A percentile compares a stretch with the other conserved stretches of the same genome.
Evolutionary conservation across 2,888 invertebrate genomes (phyloP).

Genomic region (Campoplex nolae): DNA sequence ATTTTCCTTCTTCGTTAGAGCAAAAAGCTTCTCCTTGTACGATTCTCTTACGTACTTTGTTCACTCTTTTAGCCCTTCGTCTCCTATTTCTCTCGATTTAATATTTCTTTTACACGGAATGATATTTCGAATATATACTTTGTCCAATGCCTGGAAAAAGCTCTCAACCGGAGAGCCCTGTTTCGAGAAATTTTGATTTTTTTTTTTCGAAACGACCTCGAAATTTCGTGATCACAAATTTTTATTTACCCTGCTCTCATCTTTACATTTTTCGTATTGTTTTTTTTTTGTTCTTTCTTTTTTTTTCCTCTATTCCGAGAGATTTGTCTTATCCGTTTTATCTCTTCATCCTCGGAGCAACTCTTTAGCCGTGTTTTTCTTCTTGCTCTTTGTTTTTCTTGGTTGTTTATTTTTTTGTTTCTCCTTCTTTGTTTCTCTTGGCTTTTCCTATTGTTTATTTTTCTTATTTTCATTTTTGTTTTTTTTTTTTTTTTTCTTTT

Average conservation of each 20-base stretch:
- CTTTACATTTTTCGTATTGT: conserved; percentile 16
- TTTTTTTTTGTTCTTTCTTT: conserved; percentile 14
- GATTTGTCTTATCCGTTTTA: conserved; percentile 51
- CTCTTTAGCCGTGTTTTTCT: conserved; percentile 46
- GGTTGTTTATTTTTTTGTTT: conserved; percentile 38
- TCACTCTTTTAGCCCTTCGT: background rate
- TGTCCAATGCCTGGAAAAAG: background rate
- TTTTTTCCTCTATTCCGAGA: conserved; percentile 10
- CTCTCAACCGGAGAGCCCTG: background rate
- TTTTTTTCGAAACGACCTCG: background rate
- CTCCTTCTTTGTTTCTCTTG: conserved; percentile 22
- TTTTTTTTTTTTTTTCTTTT: conserved; percentile 14
- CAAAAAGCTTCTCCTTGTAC: conserved; percentile 51
- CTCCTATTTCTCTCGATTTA: background rate
- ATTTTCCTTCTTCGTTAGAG: conserved; percentile 55
- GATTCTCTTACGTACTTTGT: conserved; percentile 30
- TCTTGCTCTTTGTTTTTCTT: conserved; percentile 53
- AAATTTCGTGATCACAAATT: background rate
- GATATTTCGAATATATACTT: background rate
- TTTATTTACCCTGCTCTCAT: background rate
- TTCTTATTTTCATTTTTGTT: background rate
- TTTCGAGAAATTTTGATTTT: background rate
- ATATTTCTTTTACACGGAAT: conserved; percentile 15
- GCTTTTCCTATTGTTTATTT: conserved; percentile 20
- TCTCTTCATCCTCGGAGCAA: conserved; percentile 56